Percentiles rank a stretch among this genome's conserved stretches.
These are phyloP conservation scores for Hyppa rectilinea DNA, from an alignment of 2,888 invertebrate species.

Conservation along the genomic window DNA sequence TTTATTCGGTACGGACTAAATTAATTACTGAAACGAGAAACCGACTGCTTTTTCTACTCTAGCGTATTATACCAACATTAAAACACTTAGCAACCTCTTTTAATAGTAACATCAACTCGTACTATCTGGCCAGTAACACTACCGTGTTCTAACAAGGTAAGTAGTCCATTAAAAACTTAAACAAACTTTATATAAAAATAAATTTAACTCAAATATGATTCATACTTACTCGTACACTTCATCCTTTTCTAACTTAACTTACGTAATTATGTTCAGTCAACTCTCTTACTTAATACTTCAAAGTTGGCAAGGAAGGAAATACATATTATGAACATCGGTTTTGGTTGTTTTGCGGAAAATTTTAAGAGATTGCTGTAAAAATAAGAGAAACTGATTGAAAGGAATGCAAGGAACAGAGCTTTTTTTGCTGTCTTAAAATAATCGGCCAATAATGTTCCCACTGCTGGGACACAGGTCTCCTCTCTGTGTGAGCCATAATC, in stretches of 20 bases:
- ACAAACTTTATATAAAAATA: slow-evolving; percentile 15
- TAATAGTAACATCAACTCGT: background rate
- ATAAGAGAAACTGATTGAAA: background rate
- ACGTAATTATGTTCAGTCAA: slow-evolving; percentile 32
- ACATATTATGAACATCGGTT: background rate
- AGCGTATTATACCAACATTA: background rate
- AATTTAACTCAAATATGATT: slow-evolving; percentile 19
- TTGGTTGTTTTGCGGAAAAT: background rate
- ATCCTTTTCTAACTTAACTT: slow-evolving; percentile 25
- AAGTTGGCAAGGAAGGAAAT: background rate
- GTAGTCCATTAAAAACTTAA: slow-evolving; percentile 44
- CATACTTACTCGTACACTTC: slow-evolving; percentile 20
- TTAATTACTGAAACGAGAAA: background rate
- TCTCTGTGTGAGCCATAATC: too few species aligned
- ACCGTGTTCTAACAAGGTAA: slow-evolving; percentile 7
- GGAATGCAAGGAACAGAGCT: too few species aligned
- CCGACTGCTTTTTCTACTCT: background rate
- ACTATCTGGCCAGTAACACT: background rate
- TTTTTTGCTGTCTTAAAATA: too few species aligned
- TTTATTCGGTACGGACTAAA: background rate
- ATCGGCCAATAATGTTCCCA: too few species aligned
- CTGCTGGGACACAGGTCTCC: too few species aligned
- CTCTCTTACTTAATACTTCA: slow-evolving; percentile 10
- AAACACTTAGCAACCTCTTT: background rate
- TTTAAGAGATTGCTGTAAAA: background rate